Conservation (phyloP, 2,888 invertebrate genomes). For the Teleogryllus oceanicus region DNA sequence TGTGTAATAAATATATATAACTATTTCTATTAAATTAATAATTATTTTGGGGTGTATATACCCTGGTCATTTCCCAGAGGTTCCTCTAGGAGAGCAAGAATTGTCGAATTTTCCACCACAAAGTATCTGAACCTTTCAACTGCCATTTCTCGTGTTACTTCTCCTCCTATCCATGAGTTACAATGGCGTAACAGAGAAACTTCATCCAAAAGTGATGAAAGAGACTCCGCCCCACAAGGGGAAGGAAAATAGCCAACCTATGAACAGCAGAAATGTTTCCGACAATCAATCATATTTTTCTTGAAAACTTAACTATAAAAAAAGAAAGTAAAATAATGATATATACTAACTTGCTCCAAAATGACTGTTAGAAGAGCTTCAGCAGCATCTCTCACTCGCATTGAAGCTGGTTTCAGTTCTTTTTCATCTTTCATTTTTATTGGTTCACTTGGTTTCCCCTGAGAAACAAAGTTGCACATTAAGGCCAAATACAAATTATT, state of each 20-base stretch:
- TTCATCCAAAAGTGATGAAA: conserved; percentile 86
- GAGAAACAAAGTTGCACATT: conserved; percentile 29
- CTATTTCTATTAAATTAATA: no score
- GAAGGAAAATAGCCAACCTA: conserved; percentile 80
- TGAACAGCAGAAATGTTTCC: not conserved
- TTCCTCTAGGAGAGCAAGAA: conserved; percentile 86
- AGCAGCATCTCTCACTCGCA: conserved; percentile 96
- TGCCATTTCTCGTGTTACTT: conserved; percentile 56
- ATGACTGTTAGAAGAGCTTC: conserved; percentile 88
- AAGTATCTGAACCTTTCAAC: conserved; percentile 79
- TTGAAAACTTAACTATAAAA: not conserved
- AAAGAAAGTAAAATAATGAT: not conserved
- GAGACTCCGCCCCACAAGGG: conserved; percentile 76
- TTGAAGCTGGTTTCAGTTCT: conserved; percentile 92
- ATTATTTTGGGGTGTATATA: conserved; percentile 37
- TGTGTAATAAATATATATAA: no score
- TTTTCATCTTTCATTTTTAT: conserved; percentile 94
- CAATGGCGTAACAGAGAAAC: conserved; percentile 74
- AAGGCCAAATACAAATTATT: not conserved
- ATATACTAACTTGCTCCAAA: conserved; percentile 69
- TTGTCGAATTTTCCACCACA: conserved; percentile 83
- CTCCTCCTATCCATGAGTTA: conserved; percentile 54
- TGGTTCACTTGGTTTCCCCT: conserved; percentile 78
- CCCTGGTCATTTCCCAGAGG: conserved; percentile 81
- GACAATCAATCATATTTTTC: not conserved